A percentile compares a stretch with the other conserved stretches of the same genome.
Conservation (phyloP, 2,113 vertebrate genomes). For the Pterophyllum scalare region DNA sequence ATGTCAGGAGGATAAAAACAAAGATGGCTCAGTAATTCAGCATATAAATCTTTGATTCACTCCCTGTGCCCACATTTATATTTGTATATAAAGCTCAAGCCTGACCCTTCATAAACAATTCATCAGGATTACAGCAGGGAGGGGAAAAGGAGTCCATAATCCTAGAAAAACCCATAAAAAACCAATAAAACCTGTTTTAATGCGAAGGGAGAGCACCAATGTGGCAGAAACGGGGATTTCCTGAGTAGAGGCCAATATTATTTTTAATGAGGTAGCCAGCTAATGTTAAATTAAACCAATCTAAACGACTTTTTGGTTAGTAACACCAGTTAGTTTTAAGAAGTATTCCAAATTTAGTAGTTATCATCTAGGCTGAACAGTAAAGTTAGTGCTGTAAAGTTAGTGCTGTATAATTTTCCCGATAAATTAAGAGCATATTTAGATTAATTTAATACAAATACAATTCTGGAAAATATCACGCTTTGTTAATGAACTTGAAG, state of each 20-base stretch:
- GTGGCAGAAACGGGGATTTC: not conserved
- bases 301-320: not conserved
- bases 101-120: slow-evolving; percentile 35
- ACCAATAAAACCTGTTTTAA: no score
- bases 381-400: no score
- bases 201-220: not conserved
- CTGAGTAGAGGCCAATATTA: not conserved
- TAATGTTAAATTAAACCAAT: not conserved
- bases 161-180: slow-evolving; percentile 3
- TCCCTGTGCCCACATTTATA: not conserved
- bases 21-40: not conserved
- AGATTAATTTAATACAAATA: not conserved
- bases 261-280: not conserved
- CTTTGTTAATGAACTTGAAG: not conserved
- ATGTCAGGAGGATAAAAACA: slow-evolving; percentile 16
- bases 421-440: not conserved
- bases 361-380: not conserved
- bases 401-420: not conserved
- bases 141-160: slow-evolving; percentile 17
- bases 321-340: not conserved
- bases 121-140: slow-evolving; percentile 33
- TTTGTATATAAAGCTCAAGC: slow-evolving; percentile 11
- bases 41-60: slow-evolving; percentile 11
- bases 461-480: not conserved
- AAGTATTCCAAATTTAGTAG: not conserved